Conservation (phyloP, 2,888 invertebrate genomes). For the Hetaerina titia region DNA sequence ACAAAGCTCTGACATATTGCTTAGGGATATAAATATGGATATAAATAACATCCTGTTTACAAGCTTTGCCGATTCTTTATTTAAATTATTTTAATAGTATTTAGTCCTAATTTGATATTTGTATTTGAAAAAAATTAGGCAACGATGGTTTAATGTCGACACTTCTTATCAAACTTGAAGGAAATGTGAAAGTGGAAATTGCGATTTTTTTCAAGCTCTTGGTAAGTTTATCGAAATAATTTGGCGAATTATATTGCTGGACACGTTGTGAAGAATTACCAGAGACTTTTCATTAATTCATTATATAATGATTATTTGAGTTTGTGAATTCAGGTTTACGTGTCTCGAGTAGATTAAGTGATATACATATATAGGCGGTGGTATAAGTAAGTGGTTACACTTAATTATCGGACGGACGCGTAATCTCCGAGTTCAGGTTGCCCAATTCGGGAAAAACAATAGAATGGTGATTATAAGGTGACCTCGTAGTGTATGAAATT, state of each 20-base stretch:
- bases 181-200: too few species aligned
- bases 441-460: background rate
- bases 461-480: too few species aligned
- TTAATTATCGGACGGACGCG: background rate
- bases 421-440: background rate
- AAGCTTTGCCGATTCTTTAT: too few species aligned
- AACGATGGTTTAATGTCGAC: too few species aligned
- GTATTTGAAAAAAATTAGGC: too few species aligned
- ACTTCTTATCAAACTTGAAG: too few species aligned
- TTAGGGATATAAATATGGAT: too few species aligned
- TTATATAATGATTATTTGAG: background rate
- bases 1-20: too few species aligned
- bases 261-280: background rate
- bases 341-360: background rate
- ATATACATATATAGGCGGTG: background rate
- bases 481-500: too few species aligned
- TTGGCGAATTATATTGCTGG: background rate
- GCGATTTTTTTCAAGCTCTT: background rate
- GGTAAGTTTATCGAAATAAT: background rate
- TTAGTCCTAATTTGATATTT: too few species aligned
- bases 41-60: too few species aligned
- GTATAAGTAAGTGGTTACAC: background rate
- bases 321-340: slow-evolving; percentile 6
- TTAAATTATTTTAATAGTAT: too few species aligned
- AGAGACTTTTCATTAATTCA: background rate